These are phyloP conservation scores for Nipponacmea schrenckii DNA, from an alignment of 2,888 invertebrate genomes.

Conservation along the genomic window DNA sequence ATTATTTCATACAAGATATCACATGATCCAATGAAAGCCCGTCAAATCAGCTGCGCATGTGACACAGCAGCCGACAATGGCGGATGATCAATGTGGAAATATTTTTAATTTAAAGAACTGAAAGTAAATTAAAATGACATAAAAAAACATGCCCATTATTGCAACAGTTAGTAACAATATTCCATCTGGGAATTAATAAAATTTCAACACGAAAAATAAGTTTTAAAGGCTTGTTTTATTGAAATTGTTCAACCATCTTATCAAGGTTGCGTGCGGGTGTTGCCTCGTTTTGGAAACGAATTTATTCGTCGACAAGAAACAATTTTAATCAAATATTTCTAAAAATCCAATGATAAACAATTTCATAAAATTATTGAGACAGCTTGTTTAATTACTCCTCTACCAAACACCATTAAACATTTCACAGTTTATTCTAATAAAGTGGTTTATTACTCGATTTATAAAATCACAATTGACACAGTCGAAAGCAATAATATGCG, in stretches of 20 bases:
- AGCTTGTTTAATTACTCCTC: too few species aligned
- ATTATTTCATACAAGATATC: too few species aligned
- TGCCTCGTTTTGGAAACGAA: constrained; percentile 6
- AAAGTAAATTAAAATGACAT: background rate
- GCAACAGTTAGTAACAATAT: too few species aligned
- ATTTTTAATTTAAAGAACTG: background rate
- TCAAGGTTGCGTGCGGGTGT: background rate
- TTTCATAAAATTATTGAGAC: background rate
- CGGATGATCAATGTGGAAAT: background rate
- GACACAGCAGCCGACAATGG: constrained; percentile 9
- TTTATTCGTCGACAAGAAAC: constrained; percentile 3
- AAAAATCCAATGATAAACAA: background rate
- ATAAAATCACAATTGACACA: too few species aligned
- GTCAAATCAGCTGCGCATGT: background rate
- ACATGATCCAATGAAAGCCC: constrained; percentile 4
- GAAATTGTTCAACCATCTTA: background rate
- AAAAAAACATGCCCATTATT: background rate
- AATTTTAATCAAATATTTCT: constrained; percentile 1
- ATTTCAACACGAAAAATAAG: too few species aligned
- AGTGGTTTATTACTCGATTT: too few species aligned
- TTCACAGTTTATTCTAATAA: too few species aligned
- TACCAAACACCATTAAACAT: too few species aligned
- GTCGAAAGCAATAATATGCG: constrained; percentile 2
- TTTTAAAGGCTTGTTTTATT: too few species aligned
- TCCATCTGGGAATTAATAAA: too few species aligned